Conservation (phyloP, 2,888 invertebrate genomes). For the Hymenopus coronatus region DNA sequence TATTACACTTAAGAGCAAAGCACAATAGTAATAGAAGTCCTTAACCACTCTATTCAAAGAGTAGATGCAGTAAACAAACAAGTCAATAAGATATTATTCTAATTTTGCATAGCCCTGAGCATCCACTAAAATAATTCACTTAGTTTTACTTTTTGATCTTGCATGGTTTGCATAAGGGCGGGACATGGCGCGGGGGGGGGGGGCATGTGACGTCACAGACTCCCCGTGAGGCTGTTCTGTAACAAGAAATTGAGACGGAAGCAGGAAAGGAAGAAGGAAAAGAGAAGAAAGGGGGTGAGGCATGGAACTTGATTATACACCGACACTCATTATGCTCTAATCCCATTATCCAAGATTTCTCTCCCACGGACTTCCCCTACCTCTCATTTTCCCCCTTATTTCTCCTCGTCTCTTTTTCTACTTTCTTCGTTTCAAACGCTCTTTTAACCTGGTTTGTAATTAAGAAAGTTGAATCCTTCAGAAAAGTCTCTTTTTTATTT, state of each 20-base stretch:
- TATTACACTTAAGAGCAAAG: too few species aligned
- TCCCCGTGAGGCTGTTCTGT: background rate
- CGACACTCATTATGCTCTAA: constrained; percentile 29
- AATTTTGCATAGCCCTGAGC: too few species aligned
- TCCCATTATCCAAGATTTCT: constrained; percentile 22
- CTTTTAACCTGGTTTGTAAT: constrained; percentile 27
- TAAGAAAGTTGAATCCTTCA: constrained; percentile 27
- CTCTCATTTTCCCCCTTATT: background rate
- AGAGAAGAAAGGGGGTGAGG: background rate
- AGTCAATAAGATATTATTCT: too few species aligned
- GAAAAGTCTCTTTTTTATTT: background rate
- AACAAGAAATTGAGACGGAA: background rate
- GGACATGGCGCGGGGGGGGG: background rate
- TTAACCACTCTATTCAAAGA: too few species aligned
- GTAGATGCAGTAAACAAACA: too few species aligned
- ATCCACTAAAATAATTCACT: background rate
- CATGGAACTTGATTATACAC: constrained; percentile 26
- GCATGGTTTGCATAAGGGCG: background rate
- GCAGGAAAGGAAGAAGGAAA: background rate
- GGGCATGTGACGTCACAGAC: background rate
- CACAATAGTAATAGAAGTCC: too few species aligned
- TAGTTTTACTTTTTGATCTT: background rate
- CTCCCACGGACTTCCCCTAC: background rate
- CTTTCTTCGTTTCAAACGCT: background rate
- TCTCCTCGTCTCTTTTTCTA: background rate